These are phyloP conservation scores for Coreoperca whiteheadi DNA, from an alignment of 2,113 vertebrate genomes.

Conservation along the genomic window DNA sequence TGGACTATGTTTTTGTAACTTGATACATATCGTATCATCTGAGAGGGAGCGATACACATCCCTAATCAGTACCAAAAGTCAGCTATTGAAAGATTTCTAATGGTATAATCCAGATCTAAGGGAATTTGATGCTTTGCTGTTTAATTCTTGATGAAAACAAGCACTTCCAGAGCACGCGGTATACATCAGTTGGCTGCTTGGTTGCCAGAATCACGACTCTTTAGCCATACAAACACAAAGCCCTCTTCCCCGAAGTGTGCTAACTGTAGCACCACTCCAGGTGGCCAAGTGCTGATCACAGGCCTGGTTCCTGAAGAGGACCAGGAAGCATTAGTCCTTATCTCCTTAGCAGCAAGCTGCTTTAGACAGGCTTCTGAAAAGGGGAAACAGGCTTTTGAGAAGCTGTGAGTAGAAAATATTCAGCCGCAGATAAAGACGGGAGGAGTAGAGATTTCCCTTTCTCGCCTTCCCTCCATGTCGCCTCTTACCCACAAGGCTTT, in stretches of 20 bases:
- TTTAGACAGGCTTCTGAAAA: conserved; percentile 57
- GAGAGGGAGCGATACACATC: neutral
- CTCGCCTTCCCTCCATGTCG: conserved; percentile 13
- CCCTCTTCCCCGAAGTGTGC: neutral
- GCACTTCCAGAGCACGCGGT: neutral
- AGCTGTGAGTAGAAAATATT: conserved; percentile 58
- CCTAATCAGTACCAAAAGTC: neutral
- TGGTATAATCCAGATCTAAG: neutral
- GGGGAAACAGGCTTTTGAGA: conserved; percentile 52
- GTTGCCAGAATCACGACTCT: conserved; percentile 13
- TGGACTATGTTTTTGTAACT: neutral
- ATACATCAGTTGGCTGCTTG: neutral
- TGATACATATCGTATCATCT: neutral
- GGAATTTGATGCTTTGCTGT: neutral
- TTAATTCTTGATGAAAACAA: neutral
- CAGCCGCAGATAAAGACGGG: conserved; percentile 54
- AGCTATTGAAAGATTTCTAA: no score
- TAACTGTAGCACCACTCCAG: conserved; percentile 34
- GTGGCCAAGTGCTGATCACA: conserved; percentile 62
- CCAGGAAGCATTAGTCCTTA: conserved; percentile 57
- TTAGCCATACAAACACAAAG: conserved; percentile 12
- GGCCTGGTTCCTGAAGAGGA: conserved; percentile 38
- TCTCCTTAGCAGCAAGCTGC: conserved; percentile 71
- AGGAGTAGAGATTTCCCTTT: conserved; percentile 43
- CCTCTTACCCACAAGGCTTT: conserved; percentile 40